phyloP scores from a whole-genome alignment of 2,113 vertebrate species.

The Nothoprocta perdicaria region DNA sequence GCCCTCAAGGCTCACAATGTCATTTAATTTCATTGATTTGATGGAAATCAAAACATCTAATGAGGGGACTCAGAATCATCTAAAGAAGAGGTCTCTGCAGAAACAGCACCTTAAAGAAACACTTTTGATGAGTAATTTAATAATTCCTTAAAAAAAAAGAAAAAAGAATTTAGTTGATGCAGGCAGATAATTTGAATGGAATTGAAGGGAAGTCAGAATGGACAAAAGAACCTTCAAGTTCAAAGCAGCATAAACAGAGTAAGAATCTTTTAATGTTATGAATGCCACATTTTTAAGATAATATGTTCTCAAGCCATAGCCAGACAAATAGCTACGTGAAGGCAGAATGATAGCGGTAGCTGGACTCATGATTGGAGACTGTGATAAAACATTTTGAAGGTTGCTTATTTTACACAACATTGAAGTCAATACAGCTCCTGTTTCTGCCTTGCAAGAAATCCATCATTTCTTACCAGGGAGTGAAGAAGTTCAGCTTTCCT shows the following conservation, averaged over 20 bases:
- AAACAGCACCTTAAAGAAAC: background rate
- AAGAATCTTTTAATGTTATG: background rate
- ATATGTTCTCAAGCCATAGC: background rate
- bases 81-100: constrained; percentile 2
- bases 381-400: constrained; percentile 33
- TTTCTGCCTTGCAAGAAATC: constrained; percentile 42
- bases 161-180: constrained; percentile 24
- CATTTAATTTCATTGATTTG: background rate
- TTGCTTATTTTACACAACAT: constrained; percentile 1
- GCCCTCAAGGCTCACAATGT: background rate
- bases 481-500: constrained; percentile 4
- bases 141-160: constrained; percentile 7
- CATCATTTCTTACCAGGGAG: constrained; percentile 55
- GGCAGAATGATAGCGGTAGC: background rate
- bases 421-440: constrained; percentile 38
- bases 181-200: background rate
- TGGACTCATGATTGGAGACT: background rate
- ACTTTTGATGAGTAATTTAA: background rate
- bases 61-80: background rate
- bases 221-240: background rate
- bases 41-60: constrained; percentile 14
- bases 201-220: background rate
- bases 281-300: background rate
- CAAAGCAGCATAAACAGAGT: background rate
- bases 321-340: background rate